Evolutionary conservation across 2,888 invertebrate species (phyloP).

Genomic region (Apamea sordens): DNA sequence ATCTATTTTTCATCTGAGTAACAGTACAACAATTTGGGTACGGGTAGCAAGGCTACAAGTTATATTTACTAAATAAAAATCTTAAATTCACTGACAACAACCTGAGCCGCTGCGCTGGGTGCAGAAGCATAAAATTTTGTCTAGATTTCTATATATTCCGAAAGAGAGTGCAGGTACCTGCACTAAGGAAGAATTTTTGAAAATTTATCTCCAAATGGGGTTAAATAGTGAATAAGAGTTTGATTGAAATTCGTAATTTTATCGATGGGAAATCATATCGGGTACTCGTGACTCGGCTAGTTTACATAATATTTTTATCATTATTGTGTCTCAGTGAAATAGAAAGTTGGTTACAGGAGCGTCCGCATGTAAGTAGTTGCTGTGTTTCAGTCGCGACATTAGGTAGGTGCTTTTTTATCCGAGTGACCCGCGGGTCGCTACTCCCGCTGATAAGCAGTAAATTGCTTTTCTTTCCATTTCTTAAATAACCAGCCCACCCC

Average conservation of each 20-base stretch:
- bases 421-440: conserved; percentile 82
- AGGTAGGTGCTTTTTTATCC: conserved; percentile 75
- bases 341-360: conserved; percentile 39
- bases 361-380: conserved; percentile 69
- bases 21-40: conserved; percentile 69
- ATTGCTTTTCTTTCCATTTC: conserved; percentile 89
- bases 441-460: conserved; percentile 87
- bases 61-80: conserved; percentile 6
- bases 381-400: conserved; percentile 73
- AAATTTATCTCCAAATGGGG: neutral
- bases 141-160: neutral
- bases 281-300: neutral
- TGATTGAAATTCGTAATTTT: neutral
- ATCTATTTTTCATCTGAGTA: conserved; percentile 72
- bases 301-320: neutral
- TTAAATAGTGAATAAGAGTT: neutral
- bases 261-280: neutral
- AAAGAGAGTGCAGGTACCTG: neutral
- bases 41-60: conserved; percentile 20
- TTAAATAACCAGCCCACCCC: conserved; percentile 82
- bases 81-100: neutral
- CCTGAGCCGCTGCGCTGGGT: neutral
- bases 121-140: neutral
- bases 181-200: neutral
- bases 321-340: conserved; percentile 2